These are phyloP conservation scores for Aplocera efformata DNA, from an alignment of 2,888 invertebrate genomes.

Conservation along the genomic window DNA sequence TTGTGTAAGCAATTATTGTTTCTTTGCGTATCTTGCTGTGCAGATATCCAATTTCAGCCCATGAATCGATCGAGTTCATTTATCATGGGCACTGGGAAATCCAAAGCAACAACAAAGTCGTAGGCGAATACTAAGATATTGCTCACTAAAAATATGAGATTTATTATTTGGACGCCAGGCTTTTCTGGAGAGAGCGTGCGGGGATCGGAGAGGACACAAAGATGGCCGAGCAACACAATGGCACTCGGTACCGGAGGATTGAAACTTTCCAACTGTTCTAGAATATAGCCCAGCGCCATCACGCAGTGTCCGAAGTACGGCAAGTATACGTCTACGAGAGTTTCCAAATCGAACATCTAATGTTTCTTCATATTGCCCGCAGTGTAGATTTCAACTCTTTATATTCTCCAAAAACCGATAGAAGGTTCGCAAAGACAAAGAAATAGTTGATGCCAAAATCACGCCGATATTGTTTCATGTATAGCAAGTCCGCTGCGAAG, in stretches of 20 bases:
- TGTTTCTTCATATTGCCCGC: background rate
- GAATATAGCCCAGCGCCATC: conserved; percentile 62
- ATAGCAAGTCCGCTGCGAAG: conserved; percentile 30
- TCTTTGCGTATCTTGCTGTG: conserved; percentile 1
- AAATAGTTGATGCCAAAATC: conserved; percentile 34
- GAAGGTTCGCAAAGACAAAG: conserved; percentile 40
- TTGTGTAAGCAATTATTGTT: background rate
- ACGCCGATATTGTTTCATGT: conserved; percentile 24
- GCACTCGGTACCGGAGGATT: conserved; percentile 59
- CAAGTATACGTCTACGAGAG: conserved; percentile 39
- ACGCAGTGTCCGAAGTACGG: conserved; percentile 57
- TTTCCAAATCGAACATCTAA: conserved; percentile 41
- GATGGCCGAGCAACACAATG: conserved; percentile 57
- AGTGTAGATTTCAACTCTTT: conserved; percentile 34
- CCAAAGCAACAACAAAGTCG: conserved; percentile 41
- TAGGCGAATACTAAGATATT: conserved; percentile 56
- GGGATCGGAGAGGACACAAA: conserved; percentile 54
- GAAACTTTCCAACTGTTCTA: conserved; percentile 51
- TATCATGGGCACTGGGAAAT: conserved; percentile 24
- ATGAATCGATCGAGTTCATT: conserved; percentile 19
- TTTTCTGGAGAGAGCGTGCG: conserved; percentile 40
- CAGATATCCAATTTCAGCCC: conserved; percentile 12
- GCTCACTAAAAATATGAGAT: conserved; percentile 51
- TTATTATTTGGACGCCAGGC: conserved; percentile 46
- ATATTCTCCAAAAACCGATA: conserved; percentile 44